A percentile compares a stretch with the other conserved stretches of the same genome.
Evolutionary conservation across 2,113 vertebrate species (phyloP).

Genomic region (Dendrocopos noguchii): DNA sequence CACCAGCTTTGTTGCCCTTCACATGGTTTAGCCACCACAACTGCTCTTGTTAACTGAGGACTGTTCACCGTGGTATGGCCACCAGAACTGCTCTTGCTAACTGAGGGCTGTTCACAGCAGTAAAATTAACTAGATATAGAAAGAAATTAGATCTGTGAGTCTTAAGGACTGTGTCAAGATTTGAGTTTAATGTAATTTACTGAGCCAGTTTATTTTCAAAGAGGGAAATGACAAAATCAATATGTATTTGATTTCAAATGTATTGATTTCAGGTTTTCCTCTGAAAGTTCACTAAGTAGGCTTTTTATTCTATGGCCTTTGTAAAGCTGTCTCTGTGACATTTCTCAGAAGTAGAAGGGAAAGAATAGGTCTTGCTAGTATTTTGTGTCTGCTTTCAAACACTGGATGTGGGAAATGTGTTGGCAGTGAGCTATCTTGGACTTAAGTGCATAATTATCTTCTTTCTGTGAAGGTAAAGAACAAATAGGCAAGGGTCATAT

Average conservation of each 20-base stretch:
- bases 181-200: not conserved
- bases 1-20: no score
- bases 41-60: no score
- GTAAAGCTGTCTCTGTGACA: not conserved
- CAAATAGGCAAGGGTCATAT: not conserved
- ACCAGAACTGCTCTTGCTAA: no score
- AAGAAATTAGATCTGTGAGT: not conserved
- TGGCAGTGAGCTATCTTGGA: not conserved
- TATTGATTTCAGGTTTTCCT: conserved; percentile 45
- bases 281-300: not conserved
- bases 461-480: not conserved
- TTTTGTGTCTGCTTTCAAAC: not conserved
- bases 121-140: not conserved
- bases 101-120: not conserved
- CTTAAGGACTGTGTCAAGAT: not conserved
- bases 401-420: not conserved
- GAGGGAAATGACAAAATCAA: conserved; percentile 31
- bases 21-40: not conserved
- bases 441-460: not conserved
- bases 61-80: not conserved
- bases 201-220: conserved; percentile 20
- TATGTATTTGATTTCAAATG: conserved; percentile 29
- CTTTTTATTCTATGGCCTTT: not conserved
- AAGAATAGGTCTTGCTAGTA: not conserved
- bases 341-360: not conserved